Base-by-base conservation (phyloP, 2,113 vertebrate genomes). In the Pangasianodon gigas region DNA sequence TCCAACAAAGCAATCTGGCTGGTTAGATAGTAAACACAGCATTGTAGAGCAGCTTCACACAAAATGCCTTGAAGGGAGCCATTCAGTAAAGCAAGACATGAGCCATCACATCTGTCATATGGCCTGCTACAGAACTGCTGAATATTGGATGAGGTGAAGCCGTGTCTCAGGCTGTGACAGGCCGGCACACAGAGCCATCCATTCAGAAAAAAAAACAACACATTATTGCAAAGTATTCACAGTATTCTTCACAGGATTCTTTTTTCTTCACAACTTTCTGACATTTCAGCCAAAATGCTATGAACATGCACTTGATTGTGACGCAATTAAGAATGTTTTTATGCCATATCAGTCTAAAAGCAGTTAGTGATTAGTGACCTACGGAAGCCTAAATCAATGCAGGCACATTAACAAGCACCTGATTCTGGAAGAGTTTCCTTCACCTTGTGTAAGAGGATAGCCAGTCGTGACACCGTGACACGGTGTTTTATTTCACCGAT, bases 111-210 rank as follows among this genome's bases (percentile, higher is more conserved):
- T 88, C 89, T 46, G 58, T 92, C 69, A 87, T 90, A 85, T 56
- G 87, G 85, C 79, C 87, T 80, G 48, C 69, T 58, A 79, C 54
- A 65, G 58, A 90, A 46, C 90, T 89, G 74, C 89, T 90, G 91
- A 90, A 92, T 92, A 92, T 92, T 90, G 84, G 54, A 90, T 92
- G 91, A 90, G 89, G 85, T 58, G 65, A 91, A 84, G 56, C 29
- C 24, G 24, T 74, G 65, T 86, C 84, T 75, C 74, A 85, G 67
- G 87, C 89, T 86, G 89, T 52, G 32, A 82, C 87, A 81, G 87
- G 91, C 86, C 37, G 82, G 32, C 44, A 86, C 87, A 88, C 86
- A 82, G 75, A 71, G 62, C 87, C 74, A 88, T 90, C 75, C 51
- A 86, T 56, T 69, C 67, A 37, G 1, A 0, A 4, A 29, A 48